Evolutionary conservation across 2,113 vertebrate genomes (phyloP), one percentile per base, ranked within the genome.

Genomic region (Eidolon helvum): DNA sequence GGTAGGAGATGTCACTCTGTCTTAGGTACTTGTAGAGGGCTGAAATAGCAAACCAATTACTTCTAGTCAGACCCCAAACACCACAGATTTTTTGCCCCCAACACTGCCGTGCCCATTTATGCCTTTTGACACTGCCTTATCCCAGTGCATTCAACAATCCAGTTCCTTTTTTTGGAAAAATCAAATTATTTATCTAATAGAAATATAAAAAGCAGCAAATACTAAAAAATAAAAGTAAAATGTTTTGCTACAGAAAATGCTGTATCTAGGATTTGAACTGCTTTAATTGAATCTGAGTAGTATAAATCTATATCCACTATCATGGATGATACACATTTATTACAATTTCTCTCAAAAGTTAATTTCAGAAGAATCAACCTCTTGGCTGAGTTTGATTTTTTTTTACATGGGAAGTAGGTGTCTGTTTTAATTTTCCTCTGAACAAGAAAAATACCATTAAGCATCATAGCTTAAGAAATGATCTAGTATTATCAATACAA

Each of bases 131-230:
- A 89, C 55, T 79, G 84, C 61, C 43, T 92, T 95, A 30, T 82
- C 78, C 40, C 59, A 95, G 24, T 30, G 78, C 35, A 66, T 35
- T 96, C 77, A 78, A 35, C 84, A 91, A 85, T 66, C 94, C 75
- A 87, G 38, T 80, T 95, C 93, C 66, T n/a, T 91, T 90, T 72
- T 90, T 74, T 10, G 69, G 55, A 93, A 96, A 94, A 96, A 88
- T 68, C n/a, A 77, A 87, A 71, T 94, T 88, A 30, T 28, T 53
- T 71, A 80, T 68, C 50, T 90, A 95, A 88, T 65, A 97, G 88
- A 95, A 96, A 94, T 97, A 89, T 38, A 93, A 57, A 95, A 88
- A 93, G 78, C 91, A 92, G 88, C 68, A 94, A 95, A 92, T 87
- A 74, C 28, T 95, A 55, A 87, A 89, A 97, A 95, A 83, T 38